These are phyloP conservation scores for Felis chaus DNA, from an alignment of 2,113 vertebrate species.

Conservation along the genomic window DNA sequence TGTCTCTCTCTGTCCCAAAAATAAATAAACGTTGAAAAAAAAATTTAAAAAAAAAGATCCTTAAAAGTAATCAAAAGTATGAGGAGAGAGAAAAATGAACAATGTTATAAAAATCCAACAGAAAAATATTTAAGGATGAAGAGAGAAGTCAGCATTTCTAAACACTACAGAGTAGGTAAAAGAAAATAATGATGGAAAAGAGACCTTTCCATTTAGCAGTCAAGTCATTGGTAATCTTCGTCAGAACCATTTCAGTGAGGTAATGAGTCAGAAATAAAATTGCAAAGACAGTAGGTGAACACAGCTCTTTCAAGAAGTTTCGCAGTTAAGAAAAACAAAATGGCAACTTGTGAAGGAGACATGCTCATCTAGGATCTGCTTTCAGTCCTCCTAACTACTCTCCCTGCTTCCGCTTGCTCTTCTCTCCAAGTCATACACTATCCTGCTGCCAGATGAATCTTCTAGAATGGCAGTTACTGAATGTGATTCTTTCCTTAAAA, in stretches of 20 bases:
- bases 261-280: background rate
- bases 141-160: background rate
- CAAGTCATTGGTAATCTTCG: background rate
- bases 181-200: background rate
- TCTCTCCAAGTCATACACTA: background rate
- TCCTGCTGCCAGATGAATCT: background rate
- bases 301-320: background rate
- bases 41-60: no score
- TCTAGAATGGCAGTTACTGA: background rate
- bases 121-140: background rate
- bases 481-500: background rate
- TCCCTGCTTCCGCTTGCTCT: background rate
- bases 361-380: background rate
- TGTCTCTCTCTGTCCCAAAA: no score
- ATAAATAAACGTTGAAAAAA: no score
- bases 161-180: background rate
- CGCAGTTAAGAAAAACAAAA: conserved; percentile 18
- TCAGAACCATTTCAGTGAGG: background rate
- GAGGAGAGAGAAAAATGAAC: background rate
- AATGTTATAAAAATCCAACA: background rate
- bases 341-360: background rate
- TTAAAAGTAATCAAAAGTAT: background rate
- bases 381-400: background rate
- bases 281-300: background rate
- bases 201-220: background rate